These are phyloP conservation scores for Festucalex cinctus DNA, from an alignment of 2,113 vertebrate genomes.

Conservation along the genomic window DNA sequence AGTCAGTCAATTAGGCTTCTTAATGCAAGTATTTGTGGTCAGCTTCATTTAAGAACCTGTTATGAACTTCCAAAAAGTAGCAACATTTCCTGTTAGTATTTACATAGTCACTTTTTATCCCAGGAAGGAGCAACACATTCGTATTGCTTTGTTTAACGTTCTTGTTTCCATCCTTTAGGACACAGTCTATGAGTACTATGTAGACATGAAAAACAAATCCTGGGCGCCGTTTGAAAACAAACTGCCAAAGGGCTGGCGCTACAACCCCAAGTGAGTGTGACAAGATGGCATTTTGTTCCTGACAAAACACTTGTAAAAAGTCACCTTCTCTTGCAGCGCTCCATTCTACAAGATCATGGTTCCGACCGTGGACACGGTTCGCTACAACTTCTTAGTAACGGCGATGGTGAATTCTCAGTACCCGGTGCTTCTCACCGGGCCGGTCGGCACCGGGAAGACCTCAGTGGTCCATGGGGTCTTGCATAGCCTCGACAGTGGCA, in stretches of 20 bases:
- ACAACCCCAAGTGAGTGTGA: slow-evolving; percentile 77
- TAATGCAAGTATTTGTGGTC: neutral
- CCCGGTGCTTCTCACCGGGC: slow-evolving; percentile 81
- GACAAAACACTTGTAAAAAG: neutral
- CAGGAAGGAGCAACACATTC: too few species aligned
- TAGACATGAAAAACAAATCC: slow-evolving; percentile 78
- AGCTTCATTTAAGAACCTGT: neutral
- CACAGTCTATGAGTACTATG: slow-evolving; percentile 85
- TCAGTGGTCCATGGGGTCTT: slow-evolving; percentile 81
- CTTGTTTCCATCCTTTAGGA: slow-evolving; percentile 62
- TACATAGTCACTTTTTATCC: too few species aligned
- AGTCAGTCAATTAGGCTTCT: neutral
- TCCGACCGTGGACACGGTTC: slow-evolving; percentile 83
- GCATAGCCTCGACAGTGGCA: slow-evolving; percentile 71
- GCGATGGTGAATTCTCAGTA: slow-evolving; percentile 75
- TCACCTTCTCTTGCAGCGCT: slow-evolving; percentile 53
- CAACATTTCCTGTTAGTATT: too few species aligned
- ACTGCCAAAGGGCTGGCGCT: slow-evolving; percentile 82
- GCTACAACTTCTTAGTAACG: slow-evolving; percentile 82
- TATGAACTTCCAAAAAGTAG: too few species aligned
- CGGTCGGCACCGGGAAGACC: slow-evolving; percentile 86
- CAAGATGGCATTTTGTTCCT: neutral
- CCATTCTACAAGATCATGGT: slow-evolving; percentile 89
- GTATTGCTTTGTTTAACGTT: neutral
- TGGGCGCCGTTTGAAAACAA: slow-evolving; percentile 85